Base-by-base conservation (phyloP, 1,140 invertebrate species). In the Chlorops oryzae region DNA sequence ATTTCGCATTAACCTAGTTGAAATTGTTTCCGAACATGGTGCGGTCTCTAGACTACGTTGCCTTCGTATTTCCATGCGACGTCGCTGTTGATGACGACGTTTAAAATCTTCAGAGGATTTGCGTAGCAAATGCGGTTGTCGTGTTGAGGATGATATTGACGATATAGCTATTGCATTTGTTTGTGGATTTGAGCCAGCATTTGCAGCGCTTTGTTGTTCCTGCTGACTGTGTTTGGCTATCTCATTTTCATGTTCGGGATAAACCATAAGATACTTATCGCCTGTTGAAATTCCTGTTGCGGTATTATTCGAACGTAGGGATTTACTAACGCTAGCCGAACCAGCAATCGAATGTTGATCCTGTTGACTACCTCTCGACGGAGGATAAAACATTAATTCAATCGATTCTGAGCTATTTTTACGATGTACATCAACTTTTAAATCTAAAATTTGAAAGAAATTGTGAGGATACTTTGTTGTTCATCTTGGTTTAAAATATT, bases 371-470 rank as follows among this genome's bases (percentile, higher is more conserved):
- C 60, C 56, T 51, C 69, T 59, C 6, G 65, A 69, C 4, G 65
- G 63, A 5, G 64, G 59, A 54, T 70, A 70, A 34, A 67, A 67
- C 58, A 65, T 61, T 1, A 67, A 58, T 32, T 72, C 68, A 53
- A 85, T 87, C 57, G 88, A 91, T 66, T 88, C 88, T 0, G 89
- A 91, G 70, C 89, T 92, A 65, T 92, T 91, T 70, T 91, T 91
- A 28, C 88, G 80, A 75, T 94, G 90, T 24, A 94, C 90, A 74
- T 94, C 90, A 39, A 90, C 90, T 78, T 92, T 91, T 50, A 92
- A 77, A 79, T 92, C 88, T 84, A 67, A 24, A 76, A 25, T n/a
- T n/a, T 3, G n/a, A 23, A 39, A 9, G 18, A 39, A n/a, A 3
- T 5, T 9, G 24, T 20, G 12, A 27, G 27, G 7, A 32, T 32